Conservation (phyloP, 1,140 invertebrate species). For the Thalassaphorura encarpata region DNA sequence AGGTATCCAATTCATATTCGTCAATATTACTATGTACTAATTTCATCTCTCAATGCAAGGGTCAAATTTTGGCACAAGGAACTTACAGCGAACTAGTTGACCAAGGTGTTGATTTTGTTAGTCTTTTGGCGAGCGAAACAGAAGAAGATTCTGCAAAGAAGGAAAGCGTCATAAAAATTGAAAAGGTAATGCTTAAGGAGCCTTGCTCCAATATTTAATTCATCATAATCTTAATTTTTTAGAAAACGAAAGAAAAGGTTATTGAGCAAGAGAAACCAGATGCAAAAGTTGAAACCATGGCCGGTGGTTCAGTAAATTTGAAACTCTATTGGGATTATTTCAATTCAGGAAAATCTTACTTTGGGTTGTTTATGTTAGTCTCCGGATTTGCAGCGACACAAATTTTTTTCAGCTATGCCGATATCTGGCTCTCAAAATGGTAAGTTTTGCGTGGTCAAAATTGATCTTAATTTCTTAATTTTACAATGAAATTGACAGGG, state of each 20-base stretch:
- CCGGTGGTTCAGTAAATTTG: conserved; percentile 13
- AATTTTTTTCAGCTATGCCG: conserved; percentile 7
- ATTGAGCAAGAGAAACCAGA: conserved; percentile 4
- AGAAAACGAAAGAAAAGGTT: neutral
- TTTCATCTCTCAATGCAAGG: conserved; percentile 9
- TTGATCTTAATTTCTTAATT: neutral
- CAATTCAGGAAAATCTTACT: conserved; percentile 5
- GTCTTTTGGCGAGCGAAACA: conserved; percentile 18
- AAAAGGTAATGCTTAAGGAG: neutral
- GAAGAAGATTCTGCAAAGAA: conserved; percentile 7
- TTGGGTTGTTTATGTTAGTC: conserved; percentile 9
- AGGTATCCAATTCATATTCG: conserved; percentile 38
- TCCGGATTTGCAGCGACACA: conserved; percentile 8
- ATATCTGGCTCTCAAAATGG: conserved; percentile 23
- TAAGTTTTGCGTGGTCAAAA: neutral
- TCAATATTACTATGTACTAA: neutral
- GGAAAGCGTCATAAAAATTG: neutral
- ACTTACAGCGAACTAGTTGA: conserved; percentile 17
- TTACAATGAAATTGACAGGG: neutral
- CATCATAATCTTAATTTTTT: neutral
- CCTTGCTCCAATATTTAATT: too few relatives aligned
- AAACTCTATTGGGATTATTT: conserved; percentile 23
- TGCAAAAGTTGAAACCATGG: conserved; percentile 15
- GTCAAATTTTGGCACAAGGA: conserved; percentile 22
- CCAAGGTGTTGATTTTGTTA: conserved; percentile 23